Base-by-base conservation (phyloP, 2,797 vertebrate species). In the Amphiprion clarkii region DNA sequence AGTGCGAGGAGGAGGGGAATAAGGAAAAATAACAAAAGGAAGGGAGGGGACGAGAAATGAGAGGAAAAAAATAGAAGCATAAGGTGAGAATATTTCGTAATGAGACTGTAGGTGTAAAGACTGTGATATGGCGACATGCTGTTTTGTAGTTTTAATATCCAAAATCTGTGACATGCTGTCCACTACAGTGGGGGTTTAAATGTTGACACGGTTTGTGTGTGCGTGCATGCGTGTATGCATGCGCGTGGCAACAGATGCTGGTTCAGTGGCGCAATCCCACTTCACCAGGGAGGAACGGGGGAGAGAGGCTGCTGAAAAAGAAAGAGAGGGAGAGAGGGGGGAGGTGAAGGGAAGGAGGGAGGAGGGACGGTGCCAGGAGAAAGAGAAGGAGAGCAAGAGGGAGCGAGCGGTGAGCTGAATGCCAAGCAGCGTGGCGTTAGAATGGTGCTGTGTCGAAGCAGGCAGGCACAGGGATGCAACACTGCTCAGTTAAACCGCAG, bases 191-290 rank as follows among this genome's bases (percentile, higher is more conserved):
- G 83, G 87, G 82, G 78, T 72, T 86, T 87, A 86, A 90, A 87
- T 67, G 79, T 76, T 80, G 46, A 33, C 73, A 76, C 67, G 64
- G 49, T 65, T 21, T 42, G 44, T 65, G 36, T 39, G 40, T 70
- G 16, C n/a, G 63, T 68, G 44, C 40, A 39, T 2, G 33, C 16
- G 55, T 11, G 29, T 2, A 14, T 71, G 74, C 59, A 49, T 53
- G 59, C 44, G 77, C 11, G 3, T 63, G 23, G 68, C 78, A 88
- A 76, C 88, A 92, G 89, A 92, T 88, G 83, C 88, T 75, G 85
- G 84, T 87, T 91, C 81, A 80, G 74, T 88, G 78, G 85, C 59
- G 69, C 89, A 91, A 89, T 88, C 88, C 86, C 90, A 88, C 83
- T 85, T 89, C 88, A 83, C 85, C 82, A 61, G 84, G 82, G 83